Evolutionary conservation across 1,140 invertebrate species (phyloP).

Genomic region (Semibalanus balanoides): DNA sequence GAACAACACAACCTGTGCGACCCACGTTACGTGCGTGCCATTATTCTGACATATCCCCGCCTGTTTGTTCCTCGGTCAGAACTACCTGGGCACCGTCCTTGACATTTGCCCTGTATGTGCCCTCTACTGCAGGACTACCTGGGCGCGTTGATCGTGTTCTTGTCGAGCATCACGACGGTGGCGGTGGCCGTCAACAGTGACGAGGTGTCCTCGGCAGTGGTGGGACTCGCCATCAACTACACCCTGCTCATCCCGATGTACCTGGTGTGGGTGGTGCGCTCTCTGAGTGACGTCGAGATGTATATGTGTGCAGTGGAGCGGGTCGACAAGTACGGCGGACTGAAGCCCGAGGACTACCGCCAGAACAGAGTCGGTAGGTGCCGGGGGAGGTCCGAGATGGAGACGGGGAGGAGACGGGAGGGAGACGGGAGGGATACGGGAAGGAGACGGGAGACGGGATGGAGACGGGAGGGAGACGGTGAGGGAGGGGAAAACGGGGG

Average conservation of each 20-base stretch:
- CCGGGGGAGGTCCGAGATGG: conserved; percentile 4
- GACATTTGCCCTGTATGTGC: neutral
- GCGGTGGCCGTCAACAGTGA: conserved; percentile 33
- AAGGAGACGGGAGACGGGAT: no score
- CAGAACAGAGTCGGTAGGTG: conserved; percentile 15
- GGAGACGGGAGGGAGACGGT: no score
- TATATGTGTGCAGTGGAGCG: conserved; percentile 61
- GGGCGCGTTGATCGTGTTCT: conserved; percentile 57
- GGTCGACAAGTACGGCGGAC: conserved; percentile 43
- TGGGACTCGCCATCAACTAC: conserved; percentile 60
- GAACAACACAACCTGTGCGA: no score
- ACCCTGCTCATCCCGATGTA: conserved; percentile 64
- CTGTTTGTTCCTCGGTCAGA: no score
- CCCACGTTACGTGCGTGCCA: no score
- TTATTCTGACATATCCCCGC: no score
- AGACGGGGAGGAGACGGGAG: neutral
- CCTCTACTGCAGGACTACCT: conserved; percentile 52
- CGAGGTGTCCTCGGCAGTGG: conserved; percentile 34
- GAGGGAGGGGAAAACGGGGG: no score
- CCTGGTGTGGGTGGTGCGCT: conserved; percentile 65
- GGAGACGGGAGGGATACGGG: no score
- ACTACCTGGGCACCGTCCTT: no score
- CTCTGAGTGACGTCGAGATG: conserved; percentile 59
- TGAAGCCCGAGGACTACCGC: conserved; percentile 40
- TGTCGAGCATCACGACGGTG: conserved; percentile 48